Conservation (phyloP, 2,888 invertebrate genomes). For the Augochlorella aurata region DNA sequence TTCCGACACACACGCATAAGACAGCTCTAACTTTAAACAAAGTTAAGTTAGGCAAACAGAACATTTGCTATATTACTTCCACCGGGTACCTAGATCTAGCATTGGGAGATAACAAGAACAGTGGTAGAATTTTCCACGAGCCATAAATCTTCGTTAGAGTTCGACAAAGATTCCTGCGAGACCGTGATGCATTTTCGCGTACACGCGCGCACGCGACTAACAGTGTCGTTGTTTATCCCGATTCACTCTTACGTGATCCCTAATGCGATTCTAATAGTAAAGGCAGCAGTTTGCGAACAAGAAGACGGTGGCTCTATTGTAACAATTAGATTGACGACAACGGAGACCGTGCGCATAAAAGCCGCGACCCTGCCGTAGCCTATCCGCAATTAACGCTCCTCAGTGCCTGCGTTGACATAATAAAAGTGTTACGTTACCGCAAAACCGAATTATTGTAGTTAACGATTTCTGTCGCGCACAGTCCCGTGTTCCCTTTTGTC, state of each 20-base stretch:
- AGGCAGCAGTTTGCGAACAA: background rate
- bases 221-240: conserved; percentile 15
- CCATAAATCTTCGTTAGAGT: conserved; percentile 29
- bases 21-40: background rate
- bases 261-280: conserved; percentile 40
- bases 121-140: conserved; percentile 26
- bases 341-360: background rate
- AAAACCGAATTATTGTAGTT: background rate
- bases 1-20: background rate
- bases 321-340: conserved; percentile 5
- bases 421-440: background rate
- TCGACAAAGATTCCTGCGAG: conserved; percentile 7
- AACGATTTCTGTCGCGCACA: too few relatives aligned
- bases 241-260: conserved; percentile 44
- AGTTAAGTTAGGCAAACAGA: background rate
- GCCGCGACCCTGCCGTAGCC: background rate
- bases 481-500: background rate
- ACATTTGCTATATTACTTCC: background rate
- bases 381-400: background rate
- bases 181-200: background rate
- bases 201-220: background rate
- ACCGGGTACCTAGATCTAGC: too few relatives aligned
- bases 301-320: background rate
- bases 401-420: conserved; percentile 19
- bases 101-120: background rate